Evolutionary conservation across 2,113 vertebrate species (phyloP).

Genomic region (Chascanopsetta lugubris): DNA sequence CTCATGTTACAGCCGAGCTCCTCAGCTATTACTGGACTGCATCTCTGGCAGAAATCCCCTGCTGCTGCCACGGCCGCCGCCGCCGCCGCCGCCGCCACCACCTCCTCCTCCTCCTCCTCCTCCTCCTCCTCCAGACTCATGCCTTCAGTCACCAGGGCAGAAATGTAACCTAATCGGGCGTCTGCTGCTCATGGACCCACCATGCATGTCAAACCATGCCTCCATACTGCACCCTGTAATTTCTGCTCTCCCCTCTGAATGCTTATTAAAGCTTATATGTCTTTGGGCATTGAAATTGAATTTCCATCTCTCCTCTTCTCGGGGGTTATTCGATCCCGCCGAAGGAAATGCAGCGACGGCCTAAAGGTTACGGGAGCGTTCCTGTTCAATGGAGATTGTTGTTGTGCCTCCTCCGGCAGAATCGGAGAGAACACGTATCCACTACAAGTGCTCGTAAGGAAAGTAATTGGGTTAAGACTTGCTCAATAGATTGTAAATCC

Average conservation of each 20-base stretch:
- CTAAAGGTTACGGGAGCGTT: conserved; percentile 26
- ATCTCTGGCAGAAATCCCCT: conserved; percentile 70
- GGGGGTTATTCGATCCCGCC: conserved; percentile 8
- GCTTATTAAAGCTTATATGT: conserved; percentile 3
- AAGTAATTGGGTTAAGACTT: conserved; percentile 11
- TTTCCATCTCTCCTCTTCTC: conserved; percentile 7
- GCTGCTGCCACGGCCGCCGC: conserved; percentile 69
- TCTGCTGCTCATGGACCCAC: conserved; percentile 47
- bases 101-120: too few relatives aligned
- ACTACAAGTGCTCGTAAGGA: not conserved
- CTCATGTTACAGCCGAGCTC: conserved; percentile 66
- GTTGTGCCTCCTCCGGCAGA: conserved; percentile 20
- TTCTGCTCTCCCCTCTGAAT: conserved; percentile 25
- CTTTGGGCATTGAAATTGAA: not conserved
- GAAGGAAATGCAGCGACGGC: conserved; percentile 3
- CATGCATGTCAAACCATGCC: not conserved
- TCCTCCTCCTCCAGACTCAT: conserved; percentile 61
- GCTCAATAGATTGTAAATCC: not conserved
- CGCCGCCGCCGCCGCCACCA: too few relatives aligned
- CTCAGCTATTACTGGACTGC: conserved; percentile 71
- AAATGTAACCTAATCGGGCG: conserved; percentile 74
- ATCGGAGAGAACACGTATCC: conserved; percentile 11
- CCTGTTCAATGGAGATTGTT: conserved; percentile 7
- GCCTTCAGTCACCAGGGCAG: conserved; percentile 70
- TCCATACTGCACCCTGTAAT: conserved; percentile 7